These are phyloP conservation scores for Tyto alba DNA, from an alignment of 2,113 vertebrate genomes.

Conservation along the genomic window DNA sequence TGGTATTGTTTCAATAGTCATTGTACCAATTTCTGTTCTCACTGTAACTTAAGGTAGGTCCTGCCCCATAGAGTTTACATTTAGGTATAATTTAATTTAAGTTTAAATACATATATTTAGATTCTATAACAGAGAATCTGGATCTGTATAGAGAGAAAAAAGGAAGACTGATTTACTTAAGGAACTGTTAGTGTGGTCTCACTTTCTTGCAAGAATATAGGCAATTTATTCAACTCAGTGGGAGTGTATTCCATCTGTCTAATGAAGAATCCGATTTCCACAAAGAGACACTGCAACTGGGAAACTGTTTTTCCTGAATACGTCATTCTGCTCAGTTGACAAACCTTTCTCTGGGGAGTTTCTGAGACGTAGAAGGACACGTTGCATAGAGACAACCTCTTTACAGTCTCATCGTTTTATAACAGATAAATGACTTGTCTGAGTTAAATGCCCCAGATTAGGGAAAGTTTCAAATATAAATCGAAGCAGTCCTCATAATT, in stretches of 20 bases:
- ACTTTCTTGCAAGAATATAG: slow-evolving; percentile 31
- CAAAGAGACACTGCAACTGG: slow-evolving; percentile 4
- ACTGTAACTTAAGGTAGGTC: not conserved
- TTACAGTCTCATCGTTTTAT: not conserved
- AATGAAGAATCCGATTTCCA: slow-evolving; percentile 45
- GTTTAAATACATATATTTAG: not conserved
- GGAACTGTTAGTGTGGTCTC: not conserved
- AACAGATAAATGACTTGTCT: not conserved
- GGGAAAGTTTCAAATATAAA: slow-evolving; percentile 2
- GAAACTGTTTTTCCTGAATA: slow-evolving; percentile 18
- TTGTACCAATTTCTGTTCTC: not conserved
- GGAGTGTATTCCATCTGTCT: slow-evolving; percentile 56
- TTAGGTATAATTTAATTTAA: not conserved
- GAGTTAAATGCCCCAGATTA: not conserved
- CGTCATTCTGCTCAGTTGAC: not conserved
- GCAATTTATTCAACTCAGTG: slow-evolving; percentile 47
- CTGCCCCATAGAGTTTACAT: not conserved
- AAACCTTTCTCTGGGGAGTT: slow-evolving; percentile 17
- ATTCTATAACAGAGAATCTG: not conserved
- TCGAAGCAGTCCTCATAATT: not conserved
- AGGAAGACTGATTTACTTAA: not conserved
- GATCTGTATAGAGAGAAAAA: not conserved
- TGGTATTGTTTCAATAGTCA: not conserved
- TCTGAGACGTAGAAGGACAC: not conserved
- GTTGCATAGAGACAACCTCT: not conserved